Percentiles rank a stretch among this genome's conserved stretches.
Conservation (phyloP, 2,888 invertebrate genomes). For the Incurvaria masculella region DNA sequence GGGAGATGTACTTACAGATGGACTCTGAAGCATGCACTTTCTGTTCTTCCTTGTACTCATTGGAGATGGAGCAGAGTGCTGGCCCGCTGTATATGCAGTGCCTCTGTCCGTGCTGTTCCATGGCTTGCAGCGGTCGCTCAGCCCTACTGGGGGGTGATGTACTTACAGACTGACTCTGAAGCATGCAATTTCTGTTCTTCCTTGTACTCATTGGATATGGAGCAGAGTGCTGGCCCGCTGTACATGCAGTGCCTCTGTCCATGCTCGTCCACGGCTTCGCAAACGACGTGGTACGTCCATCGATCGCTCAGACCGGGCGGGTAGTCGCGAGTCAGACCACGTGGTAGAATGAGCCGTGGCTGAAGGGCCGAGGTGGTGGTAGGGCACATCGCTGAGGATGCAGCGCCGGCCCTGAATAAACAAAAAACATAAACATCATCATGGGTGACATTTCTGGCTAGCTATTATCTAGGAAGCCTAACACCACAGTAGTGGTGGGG, state of each 20-base stretch:
- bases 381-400: not conserved
- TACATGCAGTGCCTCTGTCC: not conserved
- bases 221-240: not conserved
- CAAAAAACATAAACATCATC: not conserved
- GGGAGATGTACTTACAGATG: too few species aligned
- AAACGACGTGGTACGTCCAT: not conserved
- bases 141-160: not conserved
- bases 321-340: not conserved
- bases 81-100: too few species aligned
- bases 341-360: not conserved
- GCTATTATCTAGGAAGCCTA: too few species aligned
- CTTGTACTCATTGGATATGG: not conserved
- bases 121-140: too few species aligned
- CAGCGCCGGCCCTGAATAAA: not conserved
- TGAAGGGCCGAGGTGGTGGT: not conserved
- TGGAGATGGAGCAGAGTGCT: too few species aligned
- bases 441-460: too few species aligned
- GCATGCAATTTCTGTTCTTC: not conserved
- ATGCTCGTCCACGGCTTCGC: not conserved
- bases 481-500: too few species aligned
- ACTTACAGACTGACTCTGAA: not conserved
- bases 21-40: too few species aligned
- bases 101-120: too few species aligned
- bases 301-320: not conserved
- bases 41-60: too few species aligned